phyloP scores from a whole-genome alignment of 2,113 vertebrate genomes.

The Ammodytes dubius region DNA sequence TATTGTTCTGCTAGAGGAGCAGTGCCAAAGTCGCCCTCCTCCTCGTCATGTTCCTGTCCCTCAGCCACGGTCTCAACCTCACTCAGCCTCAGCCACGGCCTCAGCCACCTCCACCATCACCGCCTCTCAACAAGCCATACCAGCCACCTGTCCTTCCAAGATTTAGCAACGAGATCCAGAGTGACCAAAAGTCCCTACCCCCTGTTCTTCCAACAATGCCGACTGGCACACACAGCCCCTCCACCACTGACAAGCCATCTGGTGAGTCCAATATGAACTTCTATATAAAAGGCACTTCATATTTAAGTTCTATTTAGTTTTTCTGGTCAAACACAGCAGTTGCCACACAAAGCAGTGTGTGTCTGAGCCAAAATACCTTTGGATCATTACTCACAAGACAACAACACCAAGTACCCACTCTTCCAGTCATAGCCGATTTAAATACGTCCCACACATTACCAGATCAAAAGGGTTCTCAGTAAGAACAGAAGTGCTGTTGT shows the following conservation, averaged over 20 bases:
- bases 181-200: conserved; percentile 92
- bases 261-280: conserved; percentile 84
- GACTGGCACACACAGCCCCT: conserved; percentile 90
- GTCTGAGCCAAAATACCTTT: conserved; percentile 13
- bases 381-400: conserved; percentile 55
- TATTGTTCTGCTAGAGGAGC: conserved; percentile 93
- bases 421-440: conserved; percentile 48
- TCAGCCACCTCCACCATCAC: conserved; percentile 76
- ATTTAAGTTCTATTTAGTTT: neutral
- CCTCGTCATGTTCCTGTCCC: conserved; percentile 80
- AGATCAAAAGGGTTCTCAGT: conserved; percentile 27
- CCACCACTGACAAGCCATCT: conserved; percentile 93
- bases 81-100: conserved; percentile 68
- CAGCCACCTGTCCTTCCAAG: conserved; percentile 90
- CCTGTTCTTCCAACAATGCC: conserved; percentile 94
- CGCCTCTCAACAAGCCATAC: conserved; percentile 85
- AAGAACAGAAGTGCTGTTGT: conserved; percentile 72
- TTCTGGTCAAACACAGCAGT: conserved; percentile 17
- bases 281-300: neutral
- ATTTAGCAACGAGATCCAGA: conserved; percentile 96
- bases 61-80: conserved; percentile 79
- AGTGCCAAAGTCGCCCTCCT: conserved; percentile 88
- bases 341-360: conserved; percentile 40
- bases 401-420: conserved; percentile 43
- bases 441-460: conserved; percentile 57